These are phyloP conservation scores for Napeogenes inachia DNA, from an alignment of 2,888 invertebrate species.

Conservation along the genomic window DNA sequence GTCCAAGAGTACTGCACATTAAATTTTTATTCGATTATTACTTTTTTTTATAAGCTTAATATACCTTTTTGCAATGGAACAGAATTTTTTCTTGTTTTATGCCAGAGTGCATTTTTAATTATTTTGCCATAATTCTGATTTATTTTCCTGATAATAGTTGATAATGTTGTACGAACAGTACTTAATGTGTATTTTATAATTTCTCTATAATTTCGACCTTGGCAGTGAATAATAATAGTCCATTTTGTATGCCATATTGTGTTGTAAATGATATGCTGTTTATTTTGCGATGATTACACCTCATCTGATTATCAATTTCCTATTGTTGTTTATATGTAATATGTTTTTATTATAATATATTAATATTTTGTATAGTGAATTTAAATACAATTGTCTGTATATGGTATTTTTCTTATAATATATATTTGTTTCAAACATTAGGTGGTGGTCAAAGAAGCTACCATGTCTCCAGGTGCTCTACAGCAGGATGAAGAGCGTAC, in stretches of 20 bases:
- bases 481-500: constrained; percentile 48
- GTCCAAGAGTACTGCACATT: too few relatives aligned
- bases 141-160: not conserved
- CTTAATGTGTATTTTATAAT: not conserved
- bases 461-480: constrained; percentile 44
- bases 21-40: too few relatives aligned
- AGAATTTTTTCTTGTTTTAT: too few relatives aligned
- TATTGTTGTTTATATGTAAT: not conserved
- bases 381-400: too few relatives aligned
- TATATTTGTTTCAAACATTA: constrained; percentile 15
- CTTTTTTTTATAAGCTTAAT: too few relatives aligned
- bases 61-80: too few relatives aligned
- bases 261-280: constrained; percentile 7
- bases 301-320: constrained; percentile 4
- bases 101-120: too few relatives aligned
- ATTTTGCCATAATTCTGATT: too few relatives aligned
- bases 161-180: not conserved
- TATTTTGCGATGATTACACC: constrained; percentile 8
- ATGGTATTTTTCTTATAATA: too few relatives aligned
- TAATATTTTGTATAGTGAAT: too few relatives aligned
- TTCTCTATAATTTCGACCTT: constrained; percentile 9
- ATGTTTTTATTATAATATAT: too few relatives aligned
- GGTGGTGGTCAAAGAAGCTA: constrained; percentile 40
- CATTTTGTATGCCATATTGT: constrained; percentile 20
- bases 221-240: constrained; percentile 13